phyloP scores from a whole-genome alignment of 2,888 invertebrate species.

The Cantharis rustica region DNA sequence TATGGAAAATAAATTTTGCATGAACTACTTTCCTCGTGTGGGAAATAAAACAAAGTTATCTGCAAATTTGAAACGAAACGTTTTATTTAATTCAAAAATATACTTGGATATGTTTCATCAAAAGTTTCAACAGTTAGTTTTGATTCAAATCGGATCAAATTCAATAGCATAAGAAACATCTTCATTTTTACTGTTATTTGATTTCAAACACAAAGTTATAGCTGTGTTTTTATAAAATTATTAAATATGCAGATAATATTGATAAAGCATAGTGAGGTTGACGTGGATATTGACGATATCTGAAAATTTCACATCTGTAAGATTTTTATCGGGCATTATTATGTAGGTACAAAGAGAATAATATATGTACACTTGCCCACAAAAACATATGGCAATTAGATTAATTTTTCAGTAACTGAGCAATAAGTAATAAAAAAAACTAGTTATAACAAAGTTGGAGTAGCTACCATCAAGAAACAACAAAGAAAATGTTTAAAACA shows the following conservation, averaged over 20 bases:
- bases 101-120: neutral
- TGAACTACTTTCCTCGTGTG: too few species aligned
- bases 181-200: neutral
- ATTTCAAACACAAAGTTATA: neutral
- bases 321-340: neutral
- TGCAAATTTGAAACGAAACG: neutral
- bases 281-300: neutral
- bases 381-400: neutral
- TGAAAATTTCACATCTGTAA: neutral
- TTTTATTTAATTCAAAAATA: neutral
- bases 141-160: neutral
- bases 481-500: neutral
- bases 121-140: neutral
- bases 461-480: neutral
- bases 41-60: neutral
- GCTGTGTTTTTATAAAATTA: neutral
- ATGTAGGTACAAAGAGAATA: neutral
- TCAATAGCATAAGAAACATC: neutral
- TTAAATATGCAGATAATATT: neutral
- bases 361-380: neutral
- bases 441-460: neutral
- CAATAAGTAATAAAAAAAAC: neutral
- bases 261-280: neutral
- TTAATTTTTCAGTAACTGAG: neutral
- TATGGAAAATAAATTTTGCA: too few species aligned